These are phyloP conservation scores for Metacarcinus magister DNA, from an alignment of 2,888 invertebrate species.

Conservation along the genomic window DNA sequence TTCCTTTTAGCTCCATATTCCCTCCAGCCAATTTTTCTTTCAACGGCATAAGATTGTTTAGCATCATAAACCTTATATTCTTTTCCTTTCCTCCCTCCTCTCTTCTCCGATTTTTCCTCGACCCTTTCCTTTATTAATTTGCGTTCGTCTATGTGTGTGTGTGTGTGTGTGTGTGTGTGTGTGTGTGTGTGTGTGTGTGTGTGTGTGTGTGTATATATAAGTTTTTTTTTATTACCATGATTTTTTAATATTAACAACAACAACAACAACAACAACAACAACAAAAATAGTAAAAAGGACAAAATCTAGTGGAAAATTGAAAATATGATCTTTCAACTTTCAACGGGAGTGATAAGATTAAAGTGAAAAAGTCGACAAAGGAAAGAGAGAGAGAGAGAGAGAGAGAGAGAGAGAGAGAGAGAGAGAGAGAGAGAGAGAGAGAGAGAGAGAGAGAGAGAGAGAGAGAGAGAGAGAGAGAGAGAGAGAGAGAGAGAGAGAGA, in stretches of 20 bases:
- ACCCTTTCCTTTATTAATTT: not conserved
- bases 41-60: no score
- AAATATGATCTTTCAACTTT: no score
- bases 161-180: conserved; percentile 14
- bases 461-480: not conserved
- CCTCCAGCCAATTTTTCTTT: no score
- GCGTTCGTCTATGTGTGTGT: not conserved
- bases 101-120: not conserved
- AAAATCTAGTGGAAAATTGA: no score
- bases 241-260: no score
- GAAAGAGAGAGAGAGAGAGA: not conserved
- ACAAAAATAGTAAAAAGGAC: not conserved
- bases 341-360: not conserved
- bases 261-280: no score
- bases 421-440: conserved; percentile 51
- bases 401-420: conserved; percentile 18
- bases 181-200: not conserved
- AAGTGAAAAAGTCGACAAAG: not conserved
- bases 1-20: no score
- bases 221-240: not conserved
- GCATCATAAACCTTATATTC: not conserved
- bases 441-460: conserved; percentile 40
- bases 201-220: not conserved
- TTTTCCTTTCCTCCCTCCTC: not conserved
- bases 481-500: not conserved